Evolutionary conservation across 2,797 vertebrate genomes (phyloP).

Genomic region (Loriculus beryllinus): DNA sequence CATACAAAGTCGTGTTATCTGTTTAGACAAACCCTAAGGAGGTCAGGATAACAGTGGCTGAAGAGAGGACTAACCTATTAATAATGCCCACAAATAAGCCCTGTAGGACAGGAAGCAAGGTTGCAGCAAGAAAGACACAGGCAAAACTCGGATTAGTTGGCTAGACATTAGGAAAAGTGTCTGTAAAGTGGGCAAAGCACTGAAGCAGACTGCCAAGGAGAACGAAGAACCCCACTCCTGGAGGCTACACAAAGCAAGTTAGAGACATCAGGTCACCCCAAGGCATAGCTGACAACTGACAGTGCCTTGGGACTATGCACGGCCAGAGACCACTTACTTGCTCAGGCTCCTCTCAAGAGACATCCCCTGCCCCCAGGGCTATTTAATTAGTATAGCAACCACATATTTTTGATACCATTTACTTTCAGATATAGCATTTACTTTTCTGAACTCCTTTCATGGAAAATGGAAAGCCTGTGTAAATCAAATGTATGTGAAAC

Average conservation of each 20-base stretch:
- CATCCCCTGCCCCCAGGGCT: neutral
- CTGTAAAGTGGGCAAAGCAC: neutral
- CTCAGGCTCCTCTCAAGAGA: neutral
- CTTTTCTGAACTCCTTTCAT: neutral
- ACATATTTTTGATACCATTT: neutral
- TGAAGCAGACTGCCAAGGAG: neutral
- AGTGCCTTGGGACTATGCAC: neutral
- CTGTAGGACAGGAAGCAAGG: neutral
- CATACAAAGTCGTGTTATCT: neutral
- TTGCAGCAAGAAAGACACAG: neutral
- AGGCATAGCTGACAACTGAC: neutral
- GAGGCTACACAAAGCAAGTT: neutral
- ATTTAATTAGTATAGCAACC: neutral
- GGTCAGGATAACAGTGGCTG: neutral
- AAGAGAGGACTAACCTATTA: neutral
- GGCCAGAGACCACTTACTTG: neutral
- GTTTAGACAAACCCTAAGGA: neutral
- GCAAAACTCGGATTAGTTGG: neutral
- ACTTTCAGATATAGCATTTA: neutral
- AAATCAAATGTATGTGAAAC: neutral
- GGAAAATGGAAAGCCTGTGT: neutral
- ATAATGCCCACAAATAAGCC: neutral
- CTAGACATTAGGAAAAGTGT: accelerated
- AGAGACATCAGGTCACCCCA: neutral
- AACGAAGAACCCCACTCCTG: neutral